A percentile compares a stretch with the other conserved stretches of the same genome.
phyloP scores from a whole-genome alignment of 2,888 invertebrate species.

The Drosophila neotestacea region DNA sequence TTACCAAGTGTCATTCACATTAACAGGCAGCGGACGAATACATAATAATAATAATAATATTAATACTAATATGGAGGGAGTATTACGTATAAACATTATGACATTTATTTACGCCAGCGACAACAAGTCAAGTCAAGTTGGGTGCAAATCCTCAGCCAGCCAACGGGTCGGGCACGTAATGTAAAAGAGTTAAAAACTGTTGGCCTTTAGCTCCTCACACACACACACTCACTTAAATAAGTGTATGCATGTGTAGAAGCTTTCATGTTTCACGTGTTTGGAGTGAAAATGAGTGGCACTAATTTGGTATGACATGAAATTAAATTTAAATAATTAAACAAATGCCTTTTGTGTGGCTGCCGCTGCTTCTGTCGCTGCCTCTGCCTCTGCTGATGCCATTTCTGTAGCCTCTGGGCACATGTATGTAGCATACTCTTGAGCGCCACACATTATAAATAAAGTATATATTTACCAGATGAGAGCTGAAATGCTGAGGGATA shows the following conservation, averaged over 20 bases:
- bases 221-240: not conserved
- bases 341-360: slow-evolving; percentile 51
- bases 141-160: slow-evolving; percentile 9
- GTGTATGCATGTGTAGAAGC: slow-evolving; percentile 4
- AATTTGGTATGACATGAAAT: slow-evolving; percentile 76
- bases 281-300: slow-evolving; percentile 74
- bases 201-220: slow-evolving; percentile 34
- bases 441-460: slow-evolving; percentile 48
- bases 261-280: slow-evolving; percentile 51
- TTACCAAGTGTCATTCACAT: slow-evolving; percentile 34
- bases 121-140: slow-evolving; percentile 10
- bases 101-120: slow-evolving; percentile 48
- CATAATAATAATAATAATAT: slow-evolving; percentile 22
- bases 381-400: slow-evolving; percentile 5
- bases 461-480: slow-evolving; percentile 46
- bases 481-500: not conserved
- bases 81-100: slow-evolving; percentile 51
- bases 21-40: slow-evolving; percentile 33
- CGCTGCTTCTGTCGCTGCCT: slow-evolving; percentile 21
- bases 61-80: slow-evolving; percentile 37
- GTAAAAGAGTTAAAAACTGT: slow-evolving; percentile 64
- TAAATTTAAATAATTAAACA: slow-evolving; percentile 77
- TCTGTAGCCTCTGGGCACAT: slow-evolving; percentile 25
- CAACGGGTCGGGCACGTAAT: slow-evolving; percentile 45
- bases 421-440: slow-evolving; percentile 58